Base-by-base conservation (phyloP, 2,113 vertebrate species). In the Gasterosteus nipponicus region DNA sequence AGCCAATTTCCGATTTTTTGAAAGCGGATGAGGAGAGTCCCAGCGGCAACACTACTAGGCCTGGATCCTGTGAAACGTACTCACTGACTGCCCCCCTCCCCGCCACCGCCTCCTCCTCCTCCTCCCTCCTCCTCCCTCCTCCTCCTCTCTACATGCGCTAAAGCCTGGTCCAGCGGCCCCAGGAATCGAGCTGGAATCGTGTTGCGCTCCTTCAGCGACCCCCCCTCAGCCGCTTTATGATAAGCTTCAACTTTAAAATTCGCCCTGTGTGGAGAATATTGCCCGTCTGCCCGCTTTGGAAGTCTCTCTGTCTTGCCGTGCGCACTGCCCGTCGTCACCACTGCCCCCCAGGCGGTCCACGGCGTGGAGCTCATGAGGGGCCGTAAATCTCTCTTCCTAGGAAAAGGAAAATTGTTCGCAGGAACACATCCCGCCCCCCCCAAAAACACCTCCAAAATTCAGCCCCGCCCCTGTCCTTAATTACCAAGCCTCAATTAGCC, bases 31-130 rank as follows among this genome's bases (percentile, higher is more conserved):
- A 91, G 87, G 84, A 92, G 82, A 93, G 92, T 92, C 91, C 93
- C 89, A 76, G 87, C 89, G 78, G 91, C 92, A 82, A 82, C 75
- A 94, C 89, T 88, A 91, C 93, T 95, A 95, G 94, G 94, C 94
- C 94, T 82, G 91, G 90, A 93, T 94, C 89, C 90, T 87, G 78
- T 86, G 81, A 83, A 87, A 86, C 82, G 81, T 79, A 72, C 87
- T 74, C 90, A 54, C 92, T 83, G 89, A 78, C 88, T 83, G 76
- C 72, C 77, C 71, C 69, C 60, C n/a, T n/a, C 49, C 11, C 74
- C n/a, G 8, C 58, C 26, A 31, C 62, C 75, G 54, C 70, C 73
- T 42, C 67, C 57, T 5, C 19, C 47, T 7, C 44, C 35, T 31
- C 70, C 49, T 15, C 67, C 67, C 56, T 31, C 58, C 77, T 19